phyloP scores from a whole-genome alignment of 2,888 invertebrate genomes.

The Rhaphigaster nebulosa region DNA sequence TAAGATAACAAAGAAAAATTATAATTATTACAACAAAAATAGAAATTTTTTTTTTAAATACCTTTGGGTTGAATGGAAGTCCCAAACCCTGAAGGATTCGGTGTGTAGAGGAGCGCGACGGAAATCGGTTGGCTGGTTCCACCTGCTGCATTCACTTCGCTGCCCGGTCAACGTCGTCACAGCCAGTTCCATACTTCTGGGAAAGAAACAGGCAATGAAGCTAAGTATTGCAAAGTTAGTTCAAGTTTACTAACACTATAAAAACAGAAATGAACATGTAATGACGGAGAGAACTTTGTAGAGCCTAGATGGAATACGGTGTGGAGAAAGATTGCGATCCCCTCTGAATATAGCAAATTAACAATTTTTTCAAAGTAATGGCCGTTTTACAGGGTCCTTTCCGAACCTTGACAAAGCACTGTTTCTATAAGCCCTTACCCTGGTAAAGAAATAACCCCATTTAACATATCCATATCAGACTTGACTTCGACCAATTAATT shows the following conservation, averaged over 20 bases:
- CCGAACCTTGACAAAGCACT: too few relatives aligned
- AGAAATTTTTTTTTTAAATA: background rate
- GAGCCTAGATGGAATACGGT: background rate
- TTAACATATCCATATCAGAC: too few relatives aligned
- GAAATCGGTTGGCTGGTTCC: slow-evolving; percentile 33
- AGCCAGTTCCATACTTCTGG: background rate
- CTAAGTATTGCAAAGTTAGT: too few relatives aligned
- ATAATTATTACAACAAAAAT: background rate
- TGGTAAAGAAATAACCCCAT: too few relatives aligned
- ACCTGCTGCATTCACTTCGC: slow-evolving; percentile 25
- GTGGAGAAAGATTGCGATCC: background rate
- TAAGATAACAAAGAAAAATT: background rate
- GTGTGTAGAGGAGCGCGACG: slow-evolving; percentile 21
- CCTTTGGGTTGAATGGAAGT: background rate
- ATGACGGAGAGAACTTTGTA: background rate
- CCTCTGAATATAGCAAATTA: background rate
- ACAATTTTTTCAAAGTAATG: too few relatives aligned
- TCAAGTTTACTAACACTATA: background rate
- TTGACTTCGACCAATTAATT: too few relatives aligned
- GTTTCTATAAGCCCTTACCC: too few relatives aligned
- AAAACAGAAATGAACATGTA: background rate
- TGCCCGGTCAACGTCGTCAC: background rate
- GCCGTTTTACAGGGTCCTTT: too few relatives aligned
- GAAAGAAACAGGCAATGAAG: background rate
- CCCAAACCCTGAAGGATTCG: background rate